Percentiles rank a stretch among this genome's conserved stretches.
phyloP scores from a whole-genome alignment of 2,113 vertebrate genomes.

The Esox niger region DNA sequence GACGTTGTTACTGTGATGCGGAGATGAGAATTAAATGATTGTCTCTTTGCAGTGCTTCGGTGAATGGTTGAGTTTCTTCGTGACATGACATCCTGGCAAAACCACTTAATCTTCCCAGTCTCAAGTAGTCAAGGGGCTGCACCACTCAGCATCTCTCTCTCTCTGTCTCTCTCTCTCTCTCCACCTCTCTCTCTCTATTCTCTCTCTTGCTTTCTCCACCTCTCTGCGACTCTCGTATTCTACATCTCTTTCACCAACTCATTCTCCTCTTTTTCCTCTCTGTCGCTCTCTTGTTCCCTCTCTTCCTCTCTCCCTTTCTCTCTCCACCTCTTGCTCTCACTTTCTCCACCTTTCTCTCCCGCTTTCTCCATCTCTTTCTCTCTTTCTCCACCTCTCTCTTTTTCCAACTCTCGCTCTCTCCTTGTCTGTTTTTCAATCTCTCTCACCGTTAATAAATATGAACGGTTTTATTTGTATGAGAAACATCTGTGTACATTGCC shows the following conservation, averaged over 20 bases:
- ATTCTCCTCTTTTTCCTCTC: background rate
- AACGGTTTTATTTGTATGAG: too few relatives aligned
- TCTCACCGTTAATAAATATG: too few relatives aligned
- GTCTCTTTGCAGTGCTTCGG: slow-evolving; percentile 47
- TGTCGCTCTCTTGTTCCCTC: background rate
- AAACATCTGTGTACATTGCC: too few relatives aligned
- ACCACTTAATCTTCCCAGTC: slow-evolving; percentile 42
- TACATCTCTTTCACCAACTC: too few relatives aligned
- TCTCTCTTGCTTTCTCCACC: background rate
- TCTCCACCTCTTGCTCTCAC: background rate
- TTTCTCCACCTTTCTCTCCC: too few relatives aligned
- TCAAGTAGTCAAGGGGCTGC: background rate
- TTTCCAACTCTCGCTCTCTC: too few relatives aligned
- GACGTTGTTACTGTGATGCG: slow-evolving; percentile 58
- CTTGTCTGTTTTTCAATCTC: too few relatives aligned
- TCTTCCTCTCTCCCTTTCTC: background rate
- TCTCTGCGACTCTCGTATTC: background rate
- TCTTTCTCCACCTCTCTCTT: too few relatives aligned
- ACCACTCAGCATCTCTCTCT: slow-evolving; percentile 1
- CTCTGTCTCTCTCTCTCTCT: slow-evolving; percentile 10
- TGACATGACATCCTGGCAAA: slow-evolving; percentile 51
- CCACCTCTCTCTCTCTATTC: slow-evolving; percentile 4
- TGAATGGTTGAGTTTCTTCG: slow-evolving; percentile 53
- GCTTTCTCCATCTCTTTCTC: background rate
- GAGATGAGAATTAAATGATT: slow-evolving; percentile 49